Evolutionary conservation across 35 echinoderm and acorn worm species (phyloP).

Genomic region (Apostichopus californicus): DNA sequence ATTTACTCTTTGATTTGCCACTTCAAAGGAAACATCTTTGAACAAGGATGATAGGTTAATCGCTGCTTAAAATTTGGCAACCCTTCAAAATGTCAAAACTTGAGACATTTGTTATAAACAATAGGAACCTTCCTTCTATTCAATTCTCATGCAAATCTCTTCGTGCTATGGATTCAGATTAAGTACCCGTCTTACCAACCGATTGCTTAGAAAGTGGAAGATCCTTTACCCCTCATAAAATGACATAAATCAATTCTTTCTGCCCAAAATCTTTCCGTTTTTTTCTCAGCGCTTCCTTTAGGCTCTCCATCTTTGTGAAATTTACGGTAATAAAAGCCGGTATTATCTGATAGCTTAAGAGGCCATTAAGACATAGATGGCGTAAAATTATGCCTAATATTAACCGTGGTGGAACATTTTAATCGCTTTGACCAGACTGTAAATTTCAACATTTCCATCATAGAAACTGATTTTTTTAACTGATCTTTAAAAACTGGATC

Average conservation of each 20-base stretch:
- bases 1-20: not conserved
- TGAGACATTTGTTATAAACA: constrained; percentile 15
- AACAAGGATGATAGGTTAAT: constrained; percentile 14
- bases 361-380: not conserved
- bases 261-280: not conserved
- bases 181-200: not conserved
- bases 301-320: not conserved
- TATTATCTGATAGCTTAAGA: not conserved
- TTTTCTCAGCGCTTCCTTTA: not conserved
- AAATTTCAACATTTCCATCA: not conserved
- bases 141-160: not conserved
- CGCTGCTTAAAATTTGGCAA: not conserved
- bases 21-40: constrained; percentile 22
- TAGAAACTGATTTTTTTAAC: not conserved
- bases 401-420: not conserved
- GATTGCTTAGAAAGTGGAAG: not conserved
- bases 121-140: not conserved
- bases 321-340: constrained; percentile 4
- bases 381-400: not conserved
- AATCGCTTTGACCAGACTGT: not conserved
- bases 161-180: not conserved
- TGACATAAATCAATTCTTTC: not conserved
- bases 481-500: not conserved
- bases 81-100: constrained; percentile 22
- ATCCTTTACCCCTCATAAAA: not conserved